Conservation (phyloP, 1,140 invertebrate species). For the Papilio helenus region DNA sequence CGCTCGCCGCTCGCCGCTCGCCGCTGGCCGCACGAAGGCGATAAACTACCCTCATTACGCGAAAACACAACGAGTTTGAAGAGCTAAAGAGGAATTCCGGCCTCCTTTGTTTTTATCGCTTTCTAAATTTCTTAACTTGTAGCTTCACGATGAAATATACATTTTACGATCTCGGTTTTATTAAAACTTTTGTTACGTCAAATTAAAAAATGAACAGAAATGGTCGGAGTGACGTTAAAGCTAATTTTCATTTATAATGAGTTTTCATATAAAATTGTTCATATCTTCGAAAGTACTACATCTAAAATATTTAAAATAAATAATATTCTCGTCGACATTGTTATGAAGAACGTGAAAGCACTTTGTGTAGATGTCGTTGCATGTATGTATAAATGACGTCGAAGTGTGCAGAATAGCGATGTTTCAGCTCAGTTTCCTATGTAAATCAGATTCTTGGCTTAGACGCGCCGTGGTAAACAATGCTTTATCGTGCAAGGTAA, state of each 20-base stretch:
- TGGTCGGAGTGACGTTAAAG: neutral
- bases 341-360: conserved; percentile 35
- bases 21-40: conserved; percentile 44
- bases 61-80: conserved; percentile 45
- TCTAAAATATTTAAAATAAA: no score
- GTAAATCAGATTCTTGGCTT: conserved; percentile 49
- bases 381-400: conserved; percentile 26
- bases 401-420: conserved; percentile 23
- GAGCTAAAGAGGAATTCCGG: conserved; percentile 47
- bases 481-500: conserved; percentile 41
- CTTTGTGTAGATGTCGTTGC: conserved; percentile 15
- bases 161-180: conserved; percentile 14
- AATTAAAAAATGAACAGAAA: neutral
- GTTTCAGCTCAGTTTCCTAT: conserved; percentile 48
- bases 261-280: neutral
- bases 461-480: conserved; percentile 47
- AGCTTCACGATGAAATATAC: conserved; percentile 37
- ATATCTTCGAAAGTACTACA: neutral
- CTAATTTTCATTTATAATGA: neutral
- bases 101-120: conserved; percentile 45
- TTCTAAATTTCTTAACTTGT: conserved; percentile 46
- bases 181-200: neutral
- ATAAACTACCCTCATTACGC: conserved; percentile 46
- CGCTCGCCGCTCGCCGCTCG: conserved; percentile 1
- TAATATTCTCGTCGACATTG: conserved; percentile 28